These are phyloP conservation scores for Cryptosula pallasiana DNA, from an alignment of 2,888 invertebrate genomes.

Conservation along the genomic window DNA sequence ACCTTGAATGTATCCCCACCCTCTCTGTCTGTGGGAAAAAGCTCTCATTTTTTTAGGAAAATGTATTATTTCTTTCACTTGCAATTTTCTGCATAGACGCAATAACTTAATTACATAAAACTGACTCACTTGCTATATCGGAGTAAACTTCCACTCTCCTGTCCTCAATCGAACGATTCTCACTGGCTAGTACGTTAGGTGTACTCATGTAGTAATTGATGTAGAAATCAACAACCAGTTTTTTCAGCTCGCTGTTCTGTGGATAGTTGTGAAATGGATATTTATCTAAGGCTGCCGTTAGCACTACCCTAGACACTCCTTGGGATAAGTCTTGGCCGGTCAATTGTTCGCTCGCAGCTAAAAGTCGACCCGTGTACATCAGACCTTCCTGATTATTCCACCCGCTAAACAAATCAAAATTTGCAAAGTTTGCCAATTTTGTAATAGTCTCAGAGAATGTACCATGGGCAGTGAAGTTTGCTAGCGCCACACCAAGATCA, in stretches of 20 bases:
- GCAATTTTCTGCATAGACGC: no score
- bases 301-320: not conserved
- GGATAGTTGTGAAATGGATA: slow-evolving; percentile 12
- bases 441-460: not conserved
- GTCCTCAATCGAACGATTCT: not conserved
- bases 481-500: not conserved
- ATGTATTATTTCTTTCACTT: no score
- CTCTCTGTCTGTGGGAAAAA: no score
- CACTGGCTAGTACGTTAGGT: not conserved
- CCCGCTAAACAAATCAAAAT: slow-evolving; percentile 8
- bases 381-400: slow-evolving; percentile 21
- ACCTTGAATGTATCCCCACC: no score
- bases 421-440: not conserved
- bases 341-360: not conserved
- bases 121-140: not conserved
- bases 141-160: not conserved
- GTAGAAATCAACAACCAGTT: not conserved
- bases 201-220: not conserved
- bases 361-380: not conserved
- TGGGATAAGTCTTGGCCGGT: not conserved
- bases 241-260: not conserved
- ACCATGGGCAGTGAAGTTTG: not conserved
- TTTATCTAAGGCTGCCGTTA: not conserved
- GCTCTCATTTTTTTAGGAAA: no score
- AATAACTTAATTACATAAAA: no score